phyloP scores from a whole-genome alignment of 92 coral and sea anemone genomes.

The Hydrozoanthus gracilis region DNA sequence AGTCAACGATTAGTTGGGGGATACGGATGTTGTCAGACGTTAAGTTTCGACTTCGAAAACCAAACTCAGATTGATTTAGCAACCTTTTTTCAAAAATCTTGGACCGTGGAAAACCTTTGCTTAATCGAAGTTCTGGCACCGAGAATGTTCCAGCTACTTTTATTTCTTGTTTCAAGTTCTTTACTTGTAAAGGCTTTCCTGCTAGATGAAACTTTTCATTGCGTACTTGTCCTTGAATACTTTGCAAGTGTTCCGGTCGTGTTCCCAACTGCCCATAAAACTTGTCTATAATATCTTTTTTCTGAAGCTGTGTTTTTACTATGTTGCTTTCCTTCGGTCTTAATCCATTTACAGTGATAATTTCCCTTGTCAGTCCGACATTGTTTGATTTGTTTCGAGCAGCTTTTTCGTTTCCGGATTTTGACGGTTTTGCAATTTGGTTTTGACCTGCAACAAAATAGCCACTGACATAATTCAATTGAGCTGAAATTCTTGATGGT shows the following conservation, averaged over 20 bases:
- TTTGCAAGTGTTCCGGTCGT: background rate
- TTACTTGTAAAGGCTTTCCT: background rate
- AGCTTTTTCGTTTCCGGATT: background rate
- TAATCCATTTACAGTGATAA: background rate
- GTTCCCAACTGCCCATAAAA: conserved; percentile 27
- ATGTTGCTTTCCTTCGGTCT: background rate
- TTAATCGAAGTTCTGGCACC: background rate
- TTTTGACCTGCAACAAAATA: conserved; percentile 9
- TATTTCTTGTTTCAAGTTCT: background rate
- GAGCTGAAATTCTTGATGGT: background rate
- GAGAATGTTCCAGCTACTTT: background rate
- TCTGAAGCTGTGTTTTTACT: background rate
- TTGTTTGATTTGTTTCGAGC: background rate
- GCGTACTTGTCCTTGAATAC: background rate
- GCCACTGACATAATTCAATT: conserved; percentile 4
- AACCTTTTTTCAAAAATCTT: background rate
- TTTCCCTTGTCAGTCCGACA: background rate
- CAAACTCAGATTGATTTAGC: background rate
- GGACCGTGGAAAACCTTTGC: background rate
- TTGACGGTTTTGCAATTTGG: background rate
- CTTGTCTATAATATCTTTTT: conserved; percentile 8
- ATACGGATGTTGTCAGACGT: background rate
- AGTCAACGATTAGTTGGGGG: conserved; percentile 4
- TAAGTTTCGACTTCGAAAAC: too few species aligned
- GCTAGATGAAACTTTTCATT: conserved; percentile 11